A percentile compares a stretch with the other conserved stretches of the same genome.
Evolutionary conservation across 2,113 vertebrate genomes (phyloP).

Genomic region (Oenanthe melanoleuca): DNA sequence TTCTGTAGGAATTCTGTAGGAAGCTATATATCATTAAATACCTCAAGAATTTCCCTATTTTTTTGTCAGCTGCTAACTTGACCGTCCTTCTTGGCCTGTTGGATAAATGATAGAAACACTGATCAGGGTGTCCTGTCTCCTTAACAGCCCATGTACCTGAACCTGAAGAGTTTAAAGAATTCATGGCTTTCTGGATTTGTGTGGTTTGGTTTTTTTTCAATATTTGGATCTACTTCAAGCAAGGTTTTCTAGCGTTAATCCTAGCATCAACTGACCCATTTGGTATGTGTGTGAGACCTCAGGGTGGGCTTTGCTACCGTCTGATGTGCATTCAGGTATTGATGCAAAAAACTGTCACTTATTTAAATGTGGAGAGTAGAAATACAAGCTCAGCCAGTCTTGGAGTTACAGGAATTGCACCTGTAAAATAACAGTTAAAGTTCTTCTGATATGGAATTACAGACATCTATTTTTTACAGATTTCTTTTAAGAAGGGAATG

Average conservation of each 20-base stretch:
- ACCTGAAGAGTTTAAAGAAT: background rate
- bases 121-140: fast-evolving
- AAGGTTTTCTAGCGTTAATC: background rate
- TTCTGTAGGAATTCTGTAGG: background rate
- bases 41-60: background rate
- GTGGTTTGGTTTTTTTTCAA: fast-evolving
- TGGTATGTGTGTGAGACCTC: background rate
- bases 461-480: background rate
- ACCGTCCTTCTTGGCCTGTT: background rate
- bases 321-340: background rate
- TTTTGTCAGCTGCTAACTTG: background rate
- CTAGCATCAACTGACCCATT: background rate
- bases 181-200: background rate
- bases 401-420: background rate
- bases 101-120: background rate
- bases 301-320: background rate
- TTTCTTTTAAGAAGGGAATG: background rate
- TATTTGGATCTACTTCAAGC: background rate
- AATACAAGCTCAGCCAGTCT: background rate
- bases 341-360: background rate
- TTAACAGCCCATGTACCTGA: background rate
- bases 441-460: background rate
- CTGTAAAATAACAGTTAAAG: background rate
- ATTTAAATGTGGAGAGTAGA: background rate
- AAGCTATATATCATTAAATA: background rate